Percentiles rank a stretch among this genome's conserved stretches.
Conservation (phyloP, 2,888 invertebrate species). For the Zhuqinia jingwanae region DNA sequence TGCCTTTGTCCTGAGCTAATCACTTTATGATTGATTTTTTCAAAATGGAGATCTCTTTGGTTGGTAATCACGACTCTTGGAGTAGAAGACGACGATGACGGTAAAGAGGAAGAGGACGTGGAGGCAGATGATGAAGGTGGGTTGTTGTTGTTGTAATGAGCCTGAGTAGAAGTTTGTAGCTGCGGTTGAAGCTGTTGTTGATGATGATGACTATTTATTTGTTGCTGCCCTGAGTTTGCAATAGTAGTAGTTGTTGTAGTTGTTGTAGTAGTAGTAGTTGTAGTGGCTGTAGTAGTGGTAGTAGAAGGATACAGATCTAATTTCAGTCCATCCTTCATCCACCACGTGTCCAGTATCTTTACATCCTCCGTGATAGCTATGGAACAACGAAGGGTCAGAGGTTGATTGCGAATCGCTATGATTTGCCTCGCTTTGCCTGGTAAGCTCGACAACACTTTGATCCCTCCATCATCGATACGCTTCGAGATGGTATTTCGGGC, state of each 20-base stretch:
- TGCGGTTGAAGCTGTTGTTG: conserved; percentile 62
- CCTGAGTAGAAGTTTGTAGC: conserved; percentile 70
- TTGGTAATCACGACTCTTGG: conserved; percentile 68
- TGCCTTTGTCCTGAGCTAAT: conserved; percentile 69
- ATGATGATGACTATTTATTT: conserved; percentile 61
- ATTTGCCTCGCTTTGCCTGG: conserved; percentile 68
- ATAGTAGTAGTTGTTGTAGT: conserved; percentile 26
- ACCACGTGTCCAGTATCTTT: conserved; percentile 74
- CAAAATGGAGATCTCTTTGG: conserved; percentile 76
- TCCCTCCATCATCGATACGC: conserved; percentile 77
- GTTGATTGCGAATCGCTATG: conserved; percentile 74
- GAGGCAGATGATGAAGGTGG: conserved; percentile 50
- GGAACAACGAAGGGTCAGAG: conserved; percentile 76
- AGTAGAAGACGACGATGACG: conserved; percentile 21
- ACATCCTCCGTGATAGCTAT: conserved; percentile 65
- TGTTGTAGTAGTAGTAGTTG: conserved; percentile 21
- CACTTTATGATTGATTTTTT: conserved; percentile 77
- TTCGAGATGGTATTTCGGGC: conserved; percentile 71
- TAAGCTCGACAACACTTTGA: conserved; percentile 74
- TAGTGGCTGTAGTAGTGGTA: conserved; percentile 12
- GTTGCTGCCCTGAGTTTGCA: conserved; percentile 62
- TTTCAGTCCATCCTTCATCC: conserved; percentile 77
- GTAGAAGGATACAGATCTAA: conserved; percentile 69
- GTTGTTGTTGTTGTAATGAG: conserved; percentile 64
- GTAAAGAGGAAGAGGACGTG: conserved; percentile 53